These are phyloP conservation scores for Colaptes auratus DNA, from an alignment of 2,113 vertebrate species.

Conservation along the genomic window DNA sequence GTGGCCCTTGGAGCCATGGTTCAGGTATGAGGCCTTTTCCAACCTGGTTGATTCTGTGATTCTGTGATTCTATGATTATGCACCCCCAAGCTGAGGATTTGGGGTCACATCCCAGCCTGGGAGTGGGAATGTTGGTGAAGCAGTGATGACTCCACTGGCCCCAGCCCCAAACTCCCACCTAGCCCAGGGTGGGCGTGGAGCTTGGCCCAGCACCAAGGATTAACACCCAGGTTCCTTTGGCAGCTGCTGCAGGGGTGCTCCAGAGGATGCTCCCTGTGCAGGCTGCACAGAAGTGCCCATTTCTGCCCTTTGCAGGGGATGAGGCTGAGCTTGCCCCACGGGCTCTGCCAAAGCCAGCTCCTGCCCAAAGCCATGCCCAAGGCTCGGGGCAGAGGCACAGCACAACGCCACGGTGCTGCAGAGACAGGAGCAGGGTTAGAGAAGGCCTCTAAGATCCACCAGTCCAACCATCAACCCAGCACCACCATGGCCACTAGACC, in stretches of 20 bases:
- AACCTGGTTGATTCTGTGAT: too few species aligned
- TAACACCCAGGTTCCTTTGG: neutral
- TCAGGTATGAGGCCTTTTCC: too few species aligned
- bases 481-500: too few species aligned
- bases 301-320: neutral
- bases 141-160: fast-evolving
- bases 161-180: fast-evolving
- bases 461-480: too few species aligned
- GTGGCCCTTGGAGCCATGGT: too few species aligned
- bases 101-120: neutral
- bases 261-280: fast-evolving
- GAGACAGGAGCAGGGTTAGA: neutral
- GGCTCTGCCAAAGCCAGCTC: neutral
- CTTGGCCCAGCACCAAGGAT: fast-evolving
- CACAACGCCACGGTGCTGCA: neutral
- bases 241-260: neutral
- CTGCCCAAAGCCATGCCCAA: neutral
- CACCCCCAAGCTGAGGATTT: neutral
- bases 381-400: neutral
- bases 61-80: neutral
- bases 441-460: too few species aligned
- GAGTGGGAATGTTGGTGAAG: fast-evolving
- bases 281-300: neutral
- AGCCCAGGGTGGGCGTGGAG: fast-evolving
- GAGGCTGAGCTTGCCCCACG: too few species aligned